A percentile compares a stretch with the other conserved stretches of the same genome.
These are phyloP conservation scores for Leuctra nigra DNA, from an alignment of 2,888 invertebrate genomes.

Conservation along the genomic window DNA sequence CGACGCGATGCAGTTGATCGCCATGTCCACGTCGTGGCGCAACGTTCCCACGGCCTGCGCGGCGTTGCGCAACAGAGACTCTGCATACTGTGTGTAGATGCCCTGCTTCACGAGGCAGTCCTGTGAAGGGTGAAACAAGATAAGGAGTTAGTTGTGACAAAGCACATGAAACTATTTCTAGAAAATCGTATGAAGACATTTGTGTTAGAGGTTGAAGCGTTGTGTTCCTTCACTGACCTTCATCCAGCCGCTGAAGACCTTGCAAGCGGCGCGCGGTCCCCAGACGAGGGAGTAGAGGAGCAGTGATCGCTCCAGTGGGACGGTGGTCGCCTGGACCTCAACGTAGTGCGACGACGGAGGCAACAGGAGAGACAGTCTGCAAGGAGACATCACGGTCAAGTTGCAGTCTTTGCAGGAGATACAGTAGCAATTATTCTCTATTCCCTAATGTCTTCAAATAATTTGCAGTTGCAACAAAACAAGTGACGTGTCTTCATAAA, in stretches of 20 bases:
- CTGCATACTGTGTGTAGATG: slow-evolving; percentile 74
- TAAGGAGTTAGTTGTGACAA: not conserved
- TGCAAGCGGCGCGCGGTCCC: slow-evolving; percentile 80
- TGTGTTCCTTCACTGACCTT: too few relatives aligned
- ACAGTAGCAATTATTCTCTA: too few relatives aligned
- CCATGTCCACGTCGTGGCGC: slow-evolving; percentile 53
- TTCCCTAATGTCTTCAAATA: too few relatives aligned
- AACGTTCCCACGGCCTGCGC: slow-evolving; percentile 61
- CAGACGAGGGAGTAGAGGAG: slow-evolving; percentile 80
- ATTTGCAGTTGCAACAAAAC: too few relatives aligned
- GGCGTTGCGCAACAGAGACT: slow-evolving; percentile 63
- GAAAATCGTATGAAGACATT: too few relatives aligned
- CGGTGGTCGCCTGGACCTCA: slow-evolving; percentile 65
- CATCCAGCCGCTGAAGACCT: slow-evolving; percentile 80
- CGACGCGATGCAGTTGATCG: slow-evolving; percentile 51
- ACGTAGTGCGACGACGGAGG: slow-evolving; percentile 87
- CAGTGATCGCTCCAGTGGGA: slow-evolving; percentile 59
- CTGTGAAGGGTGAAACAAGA: slow-evolving; percentile 34
- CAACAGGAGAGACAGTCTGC: slow-evolving; percentile 70
- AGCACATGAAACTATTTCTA: too few relatives aligned
- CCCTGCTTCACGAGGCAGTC: slow-evolving; percentile 88
- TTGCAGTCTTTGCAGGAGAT: too few relatives aligned
- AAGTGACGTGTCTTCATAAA: too few relatives aligned
- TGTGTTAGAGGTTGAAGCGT: too few relatives aligned
- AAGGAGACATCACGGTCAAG: slow-evolving; percentile 26